Base-by-base conservation (phyloP, 2,797 vertebrate species). In the Pseudochirops cupreus region DNA sequence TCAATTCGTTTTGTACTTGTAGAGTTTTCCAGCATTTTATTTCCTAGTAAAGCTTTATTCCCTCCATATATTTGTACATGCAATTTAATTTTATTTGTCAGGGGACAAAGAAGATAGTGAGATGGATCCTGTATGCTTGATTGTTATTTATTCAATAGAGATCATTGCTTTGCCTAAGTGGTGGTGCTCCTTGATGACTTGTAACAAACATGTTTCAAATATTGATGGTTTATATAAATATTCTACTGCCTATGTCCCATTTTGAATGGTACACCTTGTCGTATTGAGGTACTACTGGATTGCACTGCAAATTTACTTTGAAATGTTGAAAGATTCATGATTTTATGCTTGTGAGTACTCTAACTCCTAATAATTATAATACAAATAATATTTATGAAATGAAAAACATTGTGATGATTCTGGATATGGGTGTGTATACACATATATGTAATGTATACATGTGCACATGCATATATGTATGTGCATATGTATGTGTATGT, bases 221-320 rank as follows among this genome's bases (percentile, higher is more conserved):
- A 4, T 11, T 91, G 29, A 92, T 94, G 55, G 5, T 94, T 94
- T 93, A 93, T 46, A 91, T 95, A 74, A 96, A 90, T 92, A 91
- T 96, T 97, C 95, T 74, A 95, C 74, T 92, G 95, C 6, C 10
- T 93, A 67, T 93, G 26, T 1, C 24, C 93, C 92, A 91, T 95
- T 95, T 95, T 97, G 10, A 46, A 93, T 96, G 93, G 18, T 28
- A 56, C 11, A 94, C 95, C 95, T 95, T 39, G 89, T 50, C 24
- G 87, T 93, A 95, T 56, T 91, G 67, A 96, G 92, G 92, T 92
- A 95, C 74, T 93, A 96, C 62, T 93, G 31, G 5, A 94, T 95
- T 95, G 2, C 93, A 91, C 90, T 97, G 53, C 92, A 95, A 96
- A 96, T 97, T 95, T 96, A 94, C 92, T 96, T 97, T 53, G 12